Evolutionary conservation across 2,113 vertebrate species (phyloP).

Genomic region (Cacatua alba): DNA sequence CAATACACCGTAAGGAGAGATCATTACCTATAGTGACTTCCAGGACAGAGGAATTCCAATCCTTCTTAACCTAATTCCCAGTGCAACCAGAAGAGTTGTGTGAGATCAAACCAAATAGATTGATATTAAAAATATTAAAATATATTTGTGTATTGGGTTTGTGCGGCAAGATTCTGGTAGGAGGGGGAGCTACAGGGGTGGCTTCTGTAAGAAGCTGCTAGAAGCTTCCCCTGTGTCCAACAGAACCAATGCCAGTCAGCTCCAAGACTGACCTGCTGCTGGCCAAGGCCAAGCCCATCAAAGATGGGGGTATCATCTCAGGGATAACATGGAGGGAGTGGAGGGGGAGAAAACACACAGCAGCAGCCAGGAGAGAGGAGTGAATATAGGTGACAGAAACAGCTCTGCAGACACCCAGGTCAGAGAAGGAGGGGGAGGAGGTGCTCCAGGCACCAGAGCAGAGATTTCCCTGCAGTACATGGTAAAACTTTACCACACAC

Average conservation of each 20-base stretch:
- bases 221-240: accelerated
- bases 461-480: neutral
- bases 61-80: neutral
- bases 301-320: accelerated
- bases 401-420: no score
- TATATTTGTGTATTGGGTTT: neutral
- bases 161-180: neutral
- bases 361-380: neutral
- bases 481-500: neutral
- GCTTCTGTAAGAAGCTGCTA: neutral
- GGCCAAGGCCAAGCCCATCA: neutral
- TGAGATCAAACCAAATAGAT: neutral
- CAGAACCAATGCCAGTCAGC: neutral
- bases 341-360: neutral
- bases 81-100: neutral
- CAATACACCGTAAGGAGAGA: neutral
- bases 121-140: neutral
- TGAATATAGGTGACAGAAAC: neutral
- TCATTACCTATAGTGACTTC: neutral
- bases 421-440: no score
- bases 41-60: neutral
- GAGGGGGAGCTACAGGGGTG: accelerated
- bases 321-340: no score
- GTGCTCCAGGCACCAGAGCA: no score
- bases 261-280: neutral